Evolutionary conservation across 1,140 invertebrate species (phyloP).

Genomic region (Telenomus remus): DNA sequence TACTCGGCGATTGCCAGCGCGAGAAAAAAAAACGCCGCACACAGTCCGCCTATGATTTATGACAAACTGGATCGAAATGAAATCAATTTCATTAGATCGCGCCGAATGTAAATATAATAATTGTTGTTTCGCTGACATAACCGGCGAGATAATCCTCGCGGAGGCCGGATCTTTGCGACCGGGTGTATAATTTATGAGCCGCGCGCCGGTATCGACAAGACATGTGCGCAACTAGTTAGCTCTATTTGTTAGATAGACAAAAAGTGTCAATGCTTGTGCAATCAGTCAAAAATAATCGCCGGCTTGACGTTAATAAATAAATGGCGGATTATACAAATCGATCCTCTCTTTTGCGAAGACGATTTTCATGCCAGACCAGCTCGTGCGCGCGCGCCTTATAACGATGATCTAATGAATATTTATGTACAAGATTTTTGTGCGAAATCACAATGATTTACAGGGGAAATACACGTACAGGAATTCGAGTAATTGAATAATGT

Average conservation of each 20-base stretch:
- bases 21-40: no score
- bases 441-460: slow-evolving; percentile 40
- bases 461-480: slow-evolving; percentile 26
- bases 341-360: slow-evolving; percentile 2
- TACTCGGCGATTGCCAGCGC: no score
- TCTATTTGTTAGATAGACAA: slow-evolving; percentile 59
- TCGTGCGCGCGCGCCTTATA: no score
- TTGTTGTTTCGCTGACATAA: slow-evolving; percentile 72
- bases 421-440: slow-evolving; percentile 41
- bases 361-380: not conserved
- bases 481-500: slow-evolving; percentile 41
- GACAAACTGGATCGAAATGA: slow-evolving; percentile 48
- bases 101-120: slow-evolving; percentile 71
- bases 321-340: slow-evolving; percentile 1
- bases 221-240: slow-evolving; percentile 56
- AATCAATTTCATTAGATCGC: slow-evolving; percentile 56
- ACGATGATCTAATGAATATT: slow-evolving; percentile 52
- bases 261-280: slow-evolving; percentile 50
- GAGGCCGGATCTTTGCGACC: slow-evolving; percentile 71
- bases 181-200: slow-evolving; percentile 73
- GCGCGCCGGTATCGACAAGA: slow-evolving; percentile 66
- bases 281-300: slow-evolving; percentile 42
- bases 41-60: slow-evolving; percentile 44
- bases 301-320: slow-evolving; percentile 48
- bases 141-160: slow-evolving; percentile 72